Percentiles rank a stretch among this genome's conserved stretches.
phyloP scores from a whole-genome alignment of 2,888 invertebrate species.

The Chrysolina americana region DNA sequence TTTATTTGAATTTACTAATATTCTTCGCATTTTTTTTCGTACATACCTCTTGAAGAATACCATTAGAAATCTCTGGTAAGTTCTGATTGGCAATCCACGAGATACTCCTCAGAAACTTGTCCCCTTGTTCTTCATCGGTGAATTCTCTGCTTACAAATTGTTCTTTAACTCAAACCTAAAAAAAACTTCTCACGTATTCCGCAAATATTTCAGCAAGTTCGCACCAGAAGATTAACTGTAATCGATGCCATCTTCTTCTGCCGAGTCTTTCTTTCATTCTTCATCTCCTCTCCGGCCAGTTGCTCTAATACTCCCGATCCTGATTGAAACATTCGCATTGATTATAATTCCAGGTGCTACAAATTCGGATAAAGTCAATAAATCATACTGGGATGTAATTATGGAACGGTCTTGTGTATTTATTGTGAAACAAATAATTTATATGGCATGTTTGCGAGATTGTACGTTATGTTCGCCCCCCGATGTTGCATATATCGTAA shows the following conservation, averaged over 20 bases:
- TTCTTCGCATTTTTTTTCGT: too few relatives aligned
- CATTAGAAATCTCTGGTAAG: too few relatives aligned
- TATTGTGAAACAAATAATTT: conserved; percentile 61
- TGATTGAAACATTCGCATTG: conserved; percentile 53
- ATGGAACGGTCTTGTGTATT: conserved; percentile 57
- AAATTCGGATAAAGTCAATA: conserved; percentile 58
- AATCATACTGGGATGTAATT: conserved; percentile 59
- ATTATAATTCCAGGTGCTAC: conserved; percentile 50
- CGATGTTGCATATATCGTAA: conserved; percentile 53
- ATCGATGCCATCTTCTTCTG: not conserved
- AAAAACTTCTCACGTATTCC: too few relatives aligned
- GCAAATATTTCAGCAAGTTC: too few relatives aligned
- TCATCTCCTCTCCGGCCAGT: not conserved
- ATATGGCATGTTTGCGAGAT: conserved; percentile 58
- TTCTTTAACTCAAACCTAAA: too few relatives aligned
- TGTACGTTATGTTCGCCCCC: conserved; percentile 42
- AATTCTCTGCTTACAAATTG: too few relatives aligned
- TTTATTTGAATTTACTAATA: too few relatives aligned
- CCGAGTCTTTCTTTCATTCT: not conserved
- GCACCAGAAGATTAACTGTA: too few relatives aligned
- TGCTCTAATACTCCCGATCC: conserved; percentile 23
- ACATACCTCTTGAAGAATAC: too few relatives aligned
- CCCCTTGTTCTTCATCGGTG: too few relatives aligned
- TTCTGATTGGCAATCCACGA: too few relatives aligned
- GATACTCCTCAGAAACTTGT: too few relatives aligned